Conservation (phyloP, 2,888 invertebrate genomes). For the Xanthia icteritia region DNA sequence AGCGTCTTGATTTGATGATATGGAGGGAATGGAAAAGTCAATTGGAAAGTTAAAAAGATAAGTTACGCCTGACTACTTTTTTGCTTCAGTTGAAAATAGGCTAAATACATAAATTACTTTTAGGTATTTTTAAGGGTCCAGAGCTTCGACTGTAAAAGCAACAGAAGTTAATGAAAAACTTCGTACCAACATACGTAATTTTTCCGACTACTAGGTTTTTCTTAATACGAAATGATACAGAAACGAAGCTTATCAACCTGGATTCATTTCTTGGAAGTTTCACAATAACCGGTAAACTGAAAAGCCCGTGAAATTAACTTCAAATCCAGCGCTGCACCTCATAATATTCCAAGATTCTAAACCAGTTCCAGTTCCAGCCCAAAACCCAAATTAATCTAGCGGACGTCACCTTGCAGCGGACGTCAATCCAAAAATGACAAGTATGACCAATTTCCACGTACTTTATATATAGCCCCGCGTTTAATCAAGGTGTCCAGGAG, state of each 20-base stretch:
- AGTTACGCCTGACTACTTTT: not conserved
- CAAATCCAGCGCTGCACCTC: conserved; percentile 6
- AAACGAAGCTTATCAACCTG: not conserved
- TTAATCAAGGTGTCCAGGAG: conserved; percentile 85
- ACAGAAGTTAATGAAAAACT: not conserved
- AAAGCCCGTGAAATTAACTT: conserved; percentile 32
- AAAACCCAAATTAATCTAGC: conserved; percentile 62
- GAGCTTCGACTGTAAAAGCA: not conserved
- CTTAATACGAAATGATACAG: not conserved
- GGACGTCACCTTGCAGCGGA: conserved; percentile 60
- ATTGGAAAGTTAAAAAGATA: not conserved
- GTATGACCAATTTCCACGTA: conserved; percentile 74
- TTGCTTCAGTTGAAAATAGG: not conserved
- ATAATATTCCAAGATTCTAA: conserved; percentile 16
- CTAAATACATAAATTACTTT: not conserved
- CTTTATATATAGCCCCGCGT: conserved; percentile 79
- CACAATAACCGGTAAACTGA: not conserved
- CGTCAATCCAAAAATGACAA: conserved; percentile 76
- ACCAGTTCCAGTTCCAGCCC: conserved; percentile 42
- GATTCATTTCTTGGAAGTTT: not conserved
- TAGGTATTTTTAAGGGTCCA: too few species aligned
- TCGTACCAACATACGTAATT: fast-evolving
- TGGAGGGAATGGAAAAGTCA: not conserved
- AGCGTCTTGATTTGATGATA: conserved; percentile 6
- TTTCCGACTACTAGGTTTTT: not conserved